phyloP scores from a whole-genome alignment of 2,888 invertebrate genomes.

The Rhogogaster chlorosoma region DNA sequence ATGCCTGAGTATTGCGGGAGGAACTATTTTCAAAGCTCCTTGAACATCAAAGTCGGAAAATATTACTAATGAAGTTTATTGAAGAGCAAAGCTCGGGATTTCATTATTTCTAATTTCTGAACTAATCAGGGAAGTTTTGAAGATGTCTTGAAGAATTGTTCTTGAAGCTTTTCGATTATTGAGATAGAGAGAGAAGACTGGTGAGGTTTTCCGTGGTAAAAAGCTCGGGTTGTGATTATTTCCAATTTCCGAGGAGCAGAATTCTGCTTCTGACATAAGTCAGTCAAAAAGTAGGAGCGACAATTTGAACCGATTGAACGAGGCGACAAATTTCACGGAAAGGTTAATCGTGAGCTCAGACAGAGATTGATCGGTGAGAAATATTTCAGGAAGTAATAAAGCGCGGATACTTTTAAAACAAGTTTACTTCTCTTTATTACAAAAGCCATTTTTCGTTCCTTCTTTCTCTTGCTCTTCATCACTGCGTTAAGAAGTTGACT shows the following conservation, averaged over 20 bases:
- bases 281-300: background rate
- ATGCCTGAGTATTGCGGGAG: no score
- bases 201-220: no score
- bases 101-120: no score
- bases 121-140: no score
- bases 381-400: conserved; percentile 4
- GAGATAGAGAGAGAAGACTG: no score
- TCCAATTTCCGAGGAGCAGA: background rate
- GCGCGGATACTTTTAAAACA: background rate
- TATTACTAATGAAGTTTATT: no score
- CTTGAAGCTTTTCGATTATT: no score
- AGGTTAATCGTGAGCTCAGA: background rate
- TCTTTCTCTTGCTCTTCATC: background rate
- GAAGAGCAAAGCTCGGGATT: no score
- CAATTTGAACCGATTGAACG: background rate
- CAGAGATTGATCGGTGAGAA: background rate
- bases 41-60: no score
- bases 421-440: conserved; percentile 3
- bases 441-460: background rate
- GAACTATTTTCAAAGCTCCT: no score
- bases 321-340: background rate
- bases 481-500: background rate
- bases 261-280: background rate
- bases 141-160: no score
- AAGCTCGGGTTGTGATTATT: background rate